Conservation (phyloP, 2,888 invertebrate genomes). For the Clostera curtula region DNA sequence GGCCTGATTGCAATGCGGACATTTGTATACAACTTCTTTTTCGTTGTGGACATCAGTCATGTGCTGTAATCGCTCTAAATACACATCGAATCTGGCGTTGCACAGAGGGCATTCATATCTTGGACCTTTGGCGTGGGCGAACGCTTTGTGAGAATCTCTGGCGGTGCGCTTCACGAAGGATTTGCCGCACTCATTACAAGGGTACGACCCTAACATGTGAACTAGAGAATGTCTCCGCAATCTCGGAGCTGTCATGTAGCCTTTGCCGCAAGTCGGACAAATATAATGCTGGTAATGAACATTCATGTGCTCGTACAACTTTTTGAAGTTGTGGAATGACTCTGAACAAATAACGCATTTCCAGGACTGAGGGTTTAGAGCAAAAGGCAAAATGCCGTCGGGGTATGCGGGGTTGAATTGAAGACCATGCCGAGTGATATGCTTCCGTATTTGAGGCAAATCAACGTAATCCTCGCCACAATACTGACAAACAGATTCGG, state of each 20-base stretch:
- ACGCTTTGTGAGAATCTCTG: conserved; percentile 55
- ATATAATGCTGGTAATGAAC: conserved; percentile 62
- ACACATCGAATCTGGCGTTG: conserved; percentile 49
- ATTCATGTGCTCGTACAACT: conserved; percentile 66
- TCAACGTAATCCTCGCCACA: conserved; percentile 38
- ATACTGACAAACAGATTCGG: conserved; percentile 41
- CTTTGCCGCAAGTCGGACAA: conserved; percentile 61
- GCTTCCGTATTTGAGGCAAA: conserved; percentile 43
- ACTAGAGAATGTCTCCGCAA: conserved; percentile 61
- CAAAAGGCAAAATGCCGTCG: conserved; percentile 57
- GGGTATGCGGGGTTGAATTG: conserved; percentile 44
- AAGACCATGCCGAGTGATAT: conserved; percentile 46
- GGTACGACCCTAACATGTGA: conserved; percentile 53
- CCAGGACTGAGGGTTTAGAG: conserved; percentile 54
- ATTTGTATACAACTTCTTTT: conserved; percentile 48
- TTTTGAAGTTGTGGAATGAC: conserved; percentile 56
- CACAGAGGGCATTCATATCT: conserved; percentile 63
- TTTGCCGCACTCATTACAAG: conserved; percentile 52
- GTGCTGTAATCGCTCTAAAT: conserved; percentile 58
- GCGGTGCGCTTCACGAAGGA: conserved; percentile 51
- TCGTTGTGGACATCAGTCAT: conserved; percentile 54
- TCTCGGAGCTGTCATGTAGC: conserved; percentile 58
- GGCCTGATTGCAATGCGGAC: conserved; percentile 46
- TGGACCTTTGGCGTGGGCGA: conserved; percentile 49
- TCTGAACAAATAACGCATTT: conserved; percentile 49